These are phyloP conservation scores for Eugnorisma glareosa DNA, from an alignment of 2,888 invertebrate species.

Conservation along the genomic window DNA sequence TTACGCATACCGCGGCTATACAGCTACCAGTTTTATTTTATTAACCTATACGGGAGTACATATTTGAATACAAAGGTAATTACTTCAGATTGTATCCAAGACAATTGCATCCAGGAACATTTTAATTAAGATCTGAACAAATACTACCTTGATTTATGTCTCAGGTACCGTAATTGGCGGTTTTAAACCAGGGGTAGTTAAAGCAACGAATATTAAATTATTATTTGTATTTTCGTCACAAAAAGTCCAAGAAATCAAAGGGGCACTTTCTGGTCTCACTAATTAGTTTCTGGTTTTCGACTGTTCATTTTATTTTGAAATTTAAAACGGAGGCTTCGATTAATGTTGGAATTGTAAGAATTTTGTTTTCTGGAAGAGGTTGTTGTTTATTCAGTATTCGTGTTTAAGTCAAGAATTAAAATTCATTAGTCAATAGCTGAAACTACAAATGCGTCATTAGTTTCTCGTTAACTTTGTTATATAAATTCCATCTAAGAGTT, in stretches of 20 bases:
- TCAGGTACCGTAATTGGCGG: slow-evolving; percentile 70
- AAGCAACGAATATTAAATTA: slow-evolving; percentile 69
- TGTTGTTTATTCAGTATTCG: slow-evolving; percentile 72
- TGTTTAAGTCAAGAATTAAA: slow-evolving; percentile 73
- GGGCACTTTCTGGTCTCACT: slow-evolving; percentile 59
- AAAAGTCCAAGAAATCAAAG: slow-evolving; percentile 57
- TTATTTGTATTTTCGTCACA: slow-evolving; percentile 62
- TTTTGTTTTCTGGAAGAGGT: slow-evolving; percentile 69
- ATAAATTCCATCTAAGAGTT: slow-evolving; percentile 40
- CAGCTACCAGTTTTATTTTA: slow-evolving; percentile 21
- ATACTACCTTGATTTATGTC: slow-evolving; percentile 72
- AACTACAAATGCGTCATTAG: slow-evolving; percentile 61
- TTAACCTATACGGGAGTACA: slow-evolving; percentile 32
- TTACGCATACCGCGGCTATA: slow-evolving; percentile 10
- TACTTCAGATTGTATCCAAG: slow-evolving; percentile 65
- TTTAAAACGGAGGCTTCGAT: slow-evolving; percentile 66
- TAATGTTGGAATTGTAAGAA: slow-evolving; percentile 72
- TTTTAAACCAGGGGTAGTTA: slow-evolving; percentile 67
- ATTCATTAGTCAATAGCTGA: slow-evolving; percentile 75
- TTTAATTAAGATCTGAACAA: slow-evolving; percentile 74
- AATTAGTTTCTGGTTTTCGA: slow-evolving; percentile 71
- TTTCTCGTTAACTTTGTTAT: slow-evolving; percentile 63
- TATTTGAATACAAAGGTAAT: slow-evolving; percentile 63
- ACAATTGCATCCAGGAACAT: slow-evolving; percentile 66
- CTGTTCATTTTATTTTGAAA: slow-evolving; percentile 68